These are phyloP conservation scores for Drepanosiphum platanoidis DNA, from an alignment of 2,888 invertebrate genomes.

Conservation along the genomic window DNA sequence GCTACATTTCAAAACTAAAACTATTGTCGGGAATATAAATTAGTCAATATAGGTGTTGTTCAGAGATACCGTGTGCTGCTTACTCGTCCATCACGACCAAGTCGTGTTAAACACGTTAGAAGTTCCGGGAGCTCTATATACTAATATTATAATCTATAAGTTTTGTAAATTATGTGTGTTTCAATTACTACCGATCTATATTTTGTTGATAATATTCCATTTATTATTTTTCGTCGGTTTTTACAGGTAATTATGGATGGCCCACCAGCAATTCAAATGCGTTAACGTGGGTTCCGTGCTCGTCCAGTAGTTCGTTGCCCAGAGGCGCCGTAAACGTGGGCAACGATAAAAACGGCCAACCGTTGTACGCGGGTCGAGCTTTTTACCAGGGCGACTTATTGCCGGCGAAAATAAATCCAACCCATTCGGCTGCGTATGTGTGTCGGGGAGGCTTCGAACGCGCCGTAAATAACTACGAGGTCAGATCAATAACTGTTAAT, in stretches of 20 bases:
- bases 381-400: slow-evolving; percentile 66
- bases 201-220: no score
- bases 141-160: no score
- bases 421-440: slow-evolving; percentile 65
- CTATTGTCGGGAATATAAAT: no score
- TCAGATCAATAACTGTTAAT: slow-evolving; percentile 63
- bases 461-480: slow-evolving; percentile 65
- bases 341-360: slow-evolving; percentile 76
- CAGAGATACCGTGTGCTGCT: no score
- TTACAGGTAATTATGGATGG: slow-evolving; percentile 62
- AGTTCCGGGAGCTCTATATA: no score
- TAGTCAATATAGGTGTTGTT: no score
- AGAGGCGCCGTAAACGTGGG: slow-evolving; percentile 73
- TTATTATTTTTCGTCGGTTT: no score
- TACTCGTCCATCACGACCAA: no score
- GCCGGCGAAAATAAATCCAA: slow-evolving; percentile 66
- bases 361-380: slow-evolving; percentile 78
- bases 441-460: slow-evolving; percentile 65
- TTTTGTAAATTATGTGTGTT: no score
- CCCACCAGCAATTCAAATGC: slow-evolving; percentile 23
- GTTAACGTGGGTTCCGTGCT: slow-evolving; percentile 63
- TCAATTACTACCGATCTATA: no score
- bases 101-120: no score
- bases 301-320: slow-evolving; percentile 69
- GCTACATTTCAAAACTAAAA: no score